Conservation (phyloP, 2,113 vertebrate species). For the Hippoglossus stenolepis region DNA sequence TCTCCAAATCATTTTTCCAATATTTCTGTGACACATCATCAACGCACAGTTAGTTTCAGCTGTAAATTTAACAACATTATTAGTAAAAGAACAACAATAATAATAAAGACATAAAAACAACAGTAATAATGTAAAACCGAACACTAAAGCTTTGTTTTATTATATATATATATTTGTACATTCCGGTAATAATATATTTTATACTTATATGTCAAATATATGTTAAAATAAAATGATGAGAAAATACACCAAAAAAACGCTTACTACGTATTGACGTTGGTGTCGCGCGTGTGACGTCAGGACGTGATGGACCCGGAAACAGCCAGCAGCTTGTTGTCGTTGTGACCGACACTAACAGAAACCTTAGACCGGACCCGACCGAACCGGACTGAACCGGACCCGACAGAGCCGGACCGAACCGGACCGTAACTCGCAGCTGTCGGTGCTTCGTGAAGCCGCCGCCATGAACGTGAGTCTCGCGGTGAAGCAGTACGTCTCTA, state of each 20-base stretch:
- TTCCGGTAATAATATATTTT: no score
- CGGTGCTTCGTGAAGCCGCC: constrained; percentile 5
- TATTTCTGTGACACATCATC: no score
- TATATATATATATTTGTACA: no score
- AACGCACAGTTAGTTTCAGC: no score
- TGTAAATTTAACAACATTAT: no score
- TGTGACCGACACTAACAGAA: neutral
- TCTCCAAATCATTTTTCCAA: no score
- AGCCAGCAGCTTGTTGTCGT: neutral
- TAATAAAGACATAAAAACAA: no score
- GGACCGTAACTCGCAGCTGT: neutral
- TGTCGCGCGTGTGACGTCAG: neutral
- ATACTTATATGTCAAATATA: no score
- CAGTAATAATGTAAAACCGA: no score
- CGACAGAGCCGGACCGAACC: neutral
- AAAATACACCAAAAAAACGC: neutral
- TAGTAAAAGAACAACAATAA: no score
- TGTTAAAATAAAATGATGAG: no score
- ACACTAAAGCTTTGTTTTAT: no score
- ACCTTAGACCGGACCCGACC: neutral
- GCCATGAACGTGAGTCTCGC: constrained; percentile 95
- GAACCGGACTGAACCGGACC: neutral
- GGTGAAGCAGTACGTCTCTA: constrained; percentile 94
- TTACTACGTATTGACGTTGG: neutral
- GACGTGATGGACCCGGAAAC: constrained; percentile 39